Base-by-base conservation (phyloP, 2,113 vertebrate genomes). In the Potamarius usumacintae region DNA sequence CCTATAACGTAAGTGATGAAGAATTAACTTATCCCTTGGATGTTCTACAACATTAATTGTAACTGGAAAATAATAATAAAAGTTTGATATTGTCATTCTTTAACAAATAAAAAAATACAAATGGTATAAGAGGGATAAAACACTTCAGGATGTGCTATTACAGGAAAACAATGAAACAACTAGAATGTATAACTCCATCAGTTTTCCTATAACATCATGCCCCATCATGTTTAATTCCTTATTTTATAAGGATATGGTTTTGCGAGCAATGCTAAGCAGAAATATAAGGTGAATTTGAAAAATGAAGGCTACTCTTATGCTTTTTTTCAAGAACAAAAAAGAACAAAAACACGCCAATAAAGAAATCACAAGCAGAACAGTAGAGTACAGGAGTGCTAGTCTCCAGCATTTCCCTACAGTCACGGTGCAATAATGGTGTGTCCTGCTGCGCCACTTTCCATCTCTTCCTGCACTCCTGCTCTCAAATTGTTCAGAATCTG, bases 371-470 rank as follows among this genome's bases (percentile, higher is more conserved):
- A 22, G 77, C 11, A 27, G 42, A 81, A 74, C n/a, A 78, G 85
- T 69, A 52, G 17, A 76, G 71, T 22, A 55, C 60, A 53, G 67
- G 65, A 84, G 63, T 78, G 83, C 84, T 53, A 72, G n/a, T 76
- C 53, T 78, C 20, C 67, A 58, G 83, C 60, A 50, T 60, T 83
- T 78, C 22, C 53, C 20, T 48, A 53, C n/a, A 69, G 82, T 87
- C 55, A 2, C 85, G 80, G 55, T 6, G 63, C 30, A 50, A 77
- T 87, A 89, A 87, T 85, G 62, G 50, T 20, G 18, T 76, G 67
- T 89, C 88, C 86, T 20, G 69, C 86, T 87, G 88, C 65, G 67
- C 67, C 78, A 81, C 85, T 89, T 84, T 52, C 65, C 57, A 57
- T 76, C 82, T 48, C 85, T 82, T 86, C 50, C 76, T 85, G 67